Conservation (phyloP, 2,797 vertebrate species). For the Capromys pilorides region DNA sequence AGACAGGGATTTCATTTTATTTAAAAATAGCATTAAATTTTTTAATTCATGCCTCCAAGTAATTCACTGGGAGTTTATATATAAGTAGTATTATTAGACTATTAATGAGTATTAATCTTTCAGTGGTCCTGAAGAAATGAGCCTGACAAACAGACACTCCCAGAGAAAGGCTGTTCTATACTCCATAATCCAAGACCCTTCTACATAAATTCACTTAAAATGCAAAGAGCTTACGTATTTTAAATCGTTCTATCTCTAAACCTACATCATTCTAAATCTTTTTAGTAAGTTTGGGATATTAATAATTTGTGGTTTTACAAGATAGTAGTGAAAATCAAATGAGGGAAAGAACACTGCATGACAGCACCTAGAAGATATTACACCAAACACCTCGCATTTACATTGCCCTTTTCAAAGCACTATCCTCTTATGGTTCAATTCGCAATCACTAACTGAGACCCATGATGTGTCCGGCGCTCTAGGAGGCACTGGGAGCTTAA, state of each 20-base stretch:
- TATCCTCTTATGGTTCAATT: not conserved
- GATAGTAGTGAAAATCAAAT: not conserved
- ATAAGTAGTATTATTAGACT: slow-evolving; percentile 76
- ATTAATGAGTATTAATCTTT: slow-evolving; percentile 74
- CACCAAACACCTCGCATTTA: not conserved
- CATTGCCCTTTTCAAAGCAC: not conserved
- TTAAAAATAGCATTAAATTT: slow-evolving; percentile 77
- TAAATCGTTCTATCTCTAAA: slow-evolving; percentile 4
- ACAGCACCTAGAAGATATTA: not conserved
- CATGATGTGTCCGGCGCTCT: not conserved
- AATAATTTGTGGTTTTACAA: not conserved
- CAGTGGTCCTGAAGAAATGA: slow-evolving; percentile 42
- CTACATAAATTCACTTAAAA: not conserved
- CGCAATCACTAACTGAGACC: not conserved
- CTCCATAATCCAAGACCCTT: not conserved
- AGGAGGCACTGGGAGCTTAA: not conserved
- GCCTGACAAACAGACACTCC: not conserved
- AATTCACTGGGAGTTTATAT: slow-evolving; percentile 75
- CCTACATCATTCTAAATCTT: not conserved
- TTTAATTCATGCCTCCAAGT: slow-evolving; percentile 77
- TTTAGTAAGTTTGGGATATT: slow-evolving; percentile 44
- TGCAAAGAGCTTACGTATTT: not conserved
- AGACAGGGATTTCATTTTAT: slow-evolving; percentile 70
- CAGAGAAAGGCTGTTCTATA: not conserved
- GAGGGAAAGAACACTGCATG: not conserved